These are phyloP conservation scores for Rhopalosiphum maidis DNA, from an alignment of 1,140 invertebrate species.

Conservation along the genomic window DNA sequence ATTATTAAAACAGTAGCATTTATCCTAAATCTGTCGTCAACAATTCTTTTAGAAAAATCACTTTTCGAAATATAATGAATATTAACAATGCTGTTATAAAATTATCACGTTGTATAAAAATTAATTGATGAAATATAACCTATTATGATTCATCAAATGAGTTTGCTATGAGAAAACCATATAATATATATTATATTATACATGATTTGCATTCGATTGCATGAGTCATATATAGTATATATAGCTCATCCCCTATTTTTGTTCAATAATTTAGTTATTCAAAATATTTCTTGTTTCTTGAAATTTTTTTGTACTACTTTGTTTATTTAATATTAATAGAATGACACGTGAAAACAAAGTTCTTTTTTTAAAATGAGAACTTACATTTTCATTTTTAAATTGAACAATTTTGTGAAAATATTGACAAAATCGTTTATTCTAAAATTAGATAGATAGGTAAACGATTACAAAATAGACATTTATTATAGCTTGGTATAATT, in stretches of 20 bases:
- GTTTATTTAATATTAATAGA: too few relatives aligned
- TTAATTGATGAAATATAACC: neutral
- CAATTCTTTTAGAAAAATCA: too few relatives aligned
- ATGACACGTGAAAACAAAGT: neutral
- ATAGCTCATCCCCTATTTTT: neutral
- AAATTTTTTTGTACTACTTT: neutral
- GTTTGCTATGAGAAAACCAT: neutral
- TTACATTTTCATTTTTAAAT: too few relatives aligned
- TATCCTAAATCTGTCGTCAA: too few relatives aligned
- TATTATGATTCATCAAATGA: neutral
- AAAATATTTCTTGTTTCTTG: neutral
- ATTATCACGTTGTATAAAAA: neutral
- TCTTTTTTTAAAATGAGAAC: neutral
- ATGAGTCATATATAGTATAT: neutral
- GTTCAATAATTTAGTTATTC: neutral
- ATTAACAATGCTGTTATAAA: neutral
- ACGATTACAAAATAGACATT: too few relatives aligned
- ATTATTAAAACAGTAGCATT: too few relatives aligned
- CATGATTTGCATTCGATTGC: neutral
- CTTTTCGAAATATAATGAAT: neutral
- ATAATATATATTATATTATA: neutral
- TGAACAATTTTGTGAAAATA: too few relatives aligned
- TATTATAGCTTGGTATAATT: too few relatives aligned
- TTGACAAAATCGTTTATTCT: too few relatives aligned
- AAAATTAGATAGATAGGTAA: too few relatives aligned